Conservation (phyloP, 2,113 vertebrate species). For the Paratilapia polleni region DNA sequence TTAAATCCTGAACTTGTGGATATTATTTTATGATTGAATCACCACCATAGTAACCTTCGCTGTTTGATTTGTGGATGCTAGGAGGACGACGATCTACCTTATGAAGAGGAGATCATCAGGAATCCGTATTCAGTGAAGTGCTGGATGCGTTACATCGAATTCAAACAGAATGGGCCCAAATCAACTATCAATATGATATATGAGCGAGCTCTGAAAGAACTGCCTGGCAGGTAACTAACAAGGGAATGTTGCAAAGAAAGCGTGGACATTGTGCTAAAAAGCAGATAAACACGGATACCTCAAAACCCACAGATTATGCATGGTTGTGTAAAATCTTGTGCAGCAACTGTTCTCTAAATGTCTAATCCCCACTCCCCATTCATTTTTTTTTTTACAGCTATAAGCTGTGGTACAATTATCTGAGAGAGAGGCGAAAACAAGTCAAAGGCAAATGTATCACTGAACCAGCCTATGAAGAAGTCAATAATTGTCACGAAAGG, state of each 20-base stretch:
- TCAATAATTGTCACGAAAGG: constrained; percentile 93
- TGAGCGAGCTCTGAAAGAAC: constrained; percentile 89
- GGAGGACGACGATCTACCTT: constrained; percentile 93
- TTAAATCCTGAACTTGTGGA: fast-evolving
- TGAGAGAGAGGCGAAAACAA: constrained; percentile 90
- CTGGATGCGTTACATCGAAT: constrained; percentile 93
- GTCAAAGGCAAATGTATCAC: constrained; percentile 88
- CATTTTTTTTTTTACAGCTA: constrained; percentile 78
- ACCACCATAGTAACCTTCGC: not conserved
- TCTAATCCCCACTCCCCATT: not conserved
- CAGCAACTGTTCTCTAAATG: not conserved
- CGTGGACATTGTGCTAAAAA: not conserved
- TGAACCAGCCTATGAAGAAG: constrained; percentile 86
- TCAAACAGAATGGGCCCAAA: constrained; percentile 85
- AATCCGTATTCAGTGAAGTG: constrained; percentile 94
- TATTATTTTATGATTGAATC: not conserved
- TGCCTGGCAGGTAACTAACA: constrained; percentile 88
- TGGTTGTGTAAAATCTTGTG: not conserved
- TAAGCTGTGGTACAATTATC: constrained; percentile 94
- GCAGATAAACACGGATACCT: not conserved
- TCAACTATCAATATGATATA: constrained; percentile 89
- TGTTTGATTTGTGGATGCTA: constrained; percentile 44
- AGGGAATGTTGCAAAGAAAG: not conserved
- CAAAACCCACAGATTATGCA: not conserved
- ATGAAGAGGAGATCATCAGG: constrained; percentile 93